phyloP scores from a whole-genome alignment of 2,113 vertebrate species.

The Pristiophorus japonicus region DNA sequence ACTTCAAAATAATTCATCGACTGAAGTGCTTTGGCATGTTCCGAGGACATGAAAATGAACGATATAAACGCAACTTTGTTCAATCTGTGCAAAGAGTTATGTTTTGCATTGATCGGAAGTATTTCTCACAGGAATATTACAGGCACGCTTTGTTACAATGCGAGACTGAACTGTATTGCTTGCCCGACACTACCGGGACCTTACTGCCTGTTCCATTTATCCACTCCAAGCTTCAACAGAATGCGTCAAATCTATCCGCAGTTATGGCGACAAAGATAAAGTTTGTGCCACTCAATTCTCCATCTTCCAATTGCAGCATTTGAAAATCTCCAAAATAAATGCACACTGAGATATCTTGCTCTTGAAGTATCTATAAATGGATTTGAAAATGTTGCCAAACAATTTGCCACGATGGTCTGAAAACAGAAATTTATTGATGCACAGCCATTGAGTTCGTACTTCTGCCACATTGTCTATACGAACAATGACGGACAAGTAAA shows the following conservation, averaged over 20 bases:
- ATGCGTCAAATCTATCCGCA: neutral
- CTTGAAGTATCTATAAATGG: neutral
- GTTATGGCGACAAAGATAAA: neutral
- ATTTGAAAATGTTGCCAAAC: neutral
- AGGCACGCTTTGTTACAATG: too few species aligned
- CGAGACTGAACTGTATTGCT: too few species aligned
- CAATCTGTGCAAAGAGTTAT: too few species aligned
- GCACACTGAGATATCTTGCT: too few species aligned
- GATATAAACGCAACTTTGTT: too few species aligned
- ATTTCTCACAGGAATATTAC: too few species aligned
- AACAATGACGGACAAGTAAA: too few species aligned
- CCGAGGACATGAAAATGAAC: too few species aligned
- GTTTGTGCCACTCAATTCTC: neutral
- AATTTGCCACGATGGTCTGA: neutral
- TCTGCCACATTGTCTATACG: neutral
- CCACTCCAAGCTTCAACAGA: neutral
- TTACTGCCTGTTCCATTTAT: neutral
- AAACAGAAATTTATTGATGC: neutral
- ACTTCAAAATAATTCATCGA: too few species aligned
- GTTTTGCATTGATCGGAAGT: too few species aligned
- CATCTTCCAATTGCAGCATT: neutral
- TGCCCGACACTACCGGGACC: too few species aligned
- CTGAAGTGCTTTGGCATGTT: too few species aligned
- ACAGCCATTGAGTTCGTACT: neutral
- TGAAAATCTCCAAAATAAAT: neutral